Conservation (phyloP, 2,888 invertebrate species). For the Flexamia atlantica region DNA sequence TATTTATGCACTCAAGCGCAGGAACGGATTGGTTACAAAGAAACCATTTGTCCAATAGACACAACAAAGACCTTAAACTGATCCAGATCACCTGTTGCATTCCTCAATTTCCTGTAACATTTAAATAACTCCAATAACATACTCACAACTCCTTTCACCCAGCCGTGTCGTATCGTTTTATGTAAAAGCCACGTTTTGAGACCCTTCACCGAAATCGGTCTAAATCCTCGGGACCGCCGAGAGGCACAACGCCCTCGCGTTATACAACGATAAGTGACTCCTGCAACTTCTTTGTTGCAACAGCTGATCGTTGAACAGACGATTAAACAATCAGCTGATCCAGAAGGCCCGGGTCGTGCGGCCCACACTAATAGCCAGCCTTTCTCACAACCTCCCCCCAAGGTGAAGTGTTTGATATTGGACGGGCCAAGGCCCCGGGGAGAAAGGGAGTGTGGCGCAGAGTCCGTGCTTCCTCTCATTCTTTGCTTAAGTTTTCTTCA, state of each 20-base stretch:
- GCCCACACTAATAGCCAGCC: neutral
- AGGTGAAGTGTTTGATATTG: slow-evolving; percentile 53
- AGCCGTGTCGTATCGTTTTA: neutral
- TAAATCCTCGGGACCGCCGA: neutral
- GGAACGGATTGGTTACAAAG: too few relatives aligned
- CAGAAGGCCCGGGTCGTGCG: slow-evolving; percentile 20
- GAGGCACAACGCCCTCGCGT: neutral
- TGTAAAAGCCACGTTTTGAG: slow-evolving; percentile 32
- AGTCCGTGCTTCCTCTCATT: slow-evolving; percentile 49
- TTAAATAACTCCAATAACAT: neutral
- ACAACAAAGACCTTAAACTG: neutral
- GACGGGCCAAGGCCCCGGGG: slow-evolving; percentile 19
- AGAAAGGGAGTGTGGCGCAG: slow-evolving; percentile 42
- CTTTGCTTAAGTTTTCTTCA: slow-evolving; percentile 46
- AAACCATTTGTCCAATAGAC: too few relatives aligned
- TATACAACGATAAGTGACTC: neutral
- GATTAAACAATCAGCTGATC: slow-evolving; percentile 31
- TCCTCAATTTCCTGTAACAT: neutral
- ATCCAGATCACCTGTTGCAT: neutral
- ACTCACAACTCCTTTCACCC: slow-evolving; percentile 2
- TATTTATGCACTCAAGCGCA: too few relatives aligned
- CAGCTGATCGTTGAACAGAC: slow-evolving; percentile 12
- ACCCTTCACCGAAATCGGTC: slow-evolving; percentile 17
- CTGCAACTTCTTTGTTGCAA: slow-evolving; percentile 34
- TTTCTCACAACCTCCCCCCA: slow-evolving; percentile 21